Conservation (phyloP, 2,888 invertebrate genomes). For the Branchipolynoe longqiensis region DNA sequence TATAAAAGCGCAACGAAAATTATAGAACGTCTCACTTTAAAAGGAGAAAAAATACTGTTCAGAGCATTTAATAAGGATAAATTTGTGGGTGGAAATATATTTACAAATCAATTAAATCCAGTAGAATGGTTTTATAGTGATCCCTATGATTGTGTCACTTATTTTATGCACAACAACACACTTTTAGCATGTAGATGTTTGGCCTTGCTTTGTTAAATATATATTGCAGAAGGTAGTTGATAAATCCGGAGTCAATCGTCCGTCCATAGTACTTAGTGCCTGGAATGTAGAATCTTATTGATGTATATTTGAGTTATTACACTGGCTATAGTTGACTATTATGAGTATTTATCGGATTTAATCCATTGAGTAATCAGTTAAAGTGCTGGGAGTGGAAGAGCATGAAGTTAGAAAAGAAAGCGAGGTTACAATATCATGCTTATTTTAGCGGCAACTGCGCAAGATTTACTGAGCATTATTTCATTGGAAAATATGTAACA, state of each 20-base stretch:
- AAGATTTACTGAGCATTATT: not conserved
- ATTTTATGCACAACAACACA: too few species aligned
- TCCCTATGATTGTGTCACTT: too few species aligned
- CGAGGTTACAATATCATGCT: not conserved
- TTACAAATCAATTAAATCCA: too few species aligned
- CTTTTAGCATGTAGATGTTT: not conserved
- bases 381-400: not conserved
- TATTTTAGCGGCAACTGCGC: not conserved
- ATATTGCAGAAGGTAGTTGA: not conserved
- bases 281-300: not conserved
- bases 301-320: slow-evolving; percentile 12
- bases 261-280: slow-evolving; percentile 45
- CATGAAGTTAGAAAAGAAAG: not conserved
- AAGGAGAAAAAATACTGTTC: too few species aligned
- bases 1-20: too few species aligned
- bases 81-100: too few species aligned
- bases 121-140: too few species aligned
- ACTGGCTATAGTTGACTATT: slow-evolving; percentile 1
- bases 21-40: too few species aligned
- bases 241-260: not conserved
- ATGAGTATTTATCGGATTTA: slow-evolving; percentile 6
- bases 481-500: not conserved
- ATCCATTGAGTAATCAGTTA: not conserved
- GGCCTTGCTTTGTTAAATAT: not conserved
- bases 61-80: too few species aligned